Evolutionary conservation across 30 jellyfish, hydroid and myxozoan species (phyloP), one percentile per base, ranked within the genome.

Genomic region (Turritopsis rubra): DNA sequence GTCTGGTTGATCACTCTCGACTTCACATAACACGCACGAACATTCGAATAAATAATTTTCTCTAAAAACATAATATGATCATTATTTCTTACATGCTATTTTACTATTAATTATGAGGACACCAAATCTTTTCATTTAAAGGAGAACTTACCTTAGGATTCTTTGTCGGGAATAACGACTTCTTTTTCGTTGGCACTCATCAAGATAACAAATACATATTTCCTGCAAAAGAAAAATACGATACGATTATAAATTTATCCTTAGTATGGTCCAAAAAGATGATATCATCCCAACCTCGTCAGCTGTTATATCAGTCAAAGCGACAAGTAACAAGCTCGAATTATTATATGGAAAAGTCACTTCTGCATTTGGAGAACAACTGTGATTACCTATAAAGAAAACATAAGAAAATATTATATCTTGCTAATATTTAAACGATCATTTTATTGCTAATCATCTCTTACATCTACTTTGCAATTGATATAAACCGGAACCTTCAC

Each of bases 311-410:
- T 91, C 95, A 31, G 26, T 65, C 75, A 87, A n/a, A 5, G 97
- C 97, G 8, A 91, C 96, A 52, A 91, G 85, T 16, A 91, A 94
- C 52, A 91, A 71, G 18, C 96, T 91, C 21, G 97, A 87, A 80
- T 87, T 91, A 80, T 91, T 91, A 78, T 78, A 79, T 28, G 97
- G 97, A 66, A 91, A 91, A 9, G 97, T 91, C 16, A 87, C 97
- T 80, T 91, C 97, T 0, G 96, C 97, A 76, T 91, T 91, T 70
- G 97, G 97, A 23, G 81, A 86, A 73, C 97, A 91, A 73, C 97
- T 91, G 85, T 91, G 97, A 65, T 91, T 91, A 71, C 94, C 97
- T 91, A 68, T 60, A 87, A 65, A 23, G 1, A 0, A 76, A 27
- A 29, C 23, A 82, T 8, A 53, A 9, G 72, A 1, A 0, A 52